Evolutionary conservation across 1,140 invertebrate genomes (phyloP), one percentile per base, ranked within the genome.

Genomic region (Trichogramma pretiosum): DNA sequence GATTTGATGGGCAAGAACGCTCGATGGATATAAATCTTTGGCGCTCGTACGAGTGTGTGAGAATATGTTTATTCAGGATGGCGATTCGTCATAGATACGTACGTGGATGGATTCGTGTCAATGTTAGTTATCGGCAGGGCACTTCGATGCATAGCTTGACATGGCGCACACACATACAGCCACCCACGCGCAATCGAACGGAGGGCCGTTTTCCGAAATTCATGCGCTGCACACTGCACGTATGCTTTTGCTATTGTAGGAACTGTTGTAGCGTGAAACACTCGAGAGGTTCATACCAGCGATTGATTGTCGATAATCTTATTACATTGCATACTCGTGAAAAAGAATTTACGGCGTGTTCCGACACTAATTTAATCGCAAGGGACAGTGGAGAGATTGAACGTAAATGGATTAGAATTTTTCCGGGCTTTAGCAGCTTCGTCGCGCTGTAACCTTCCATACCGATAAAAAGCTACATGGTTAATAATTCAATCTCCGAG

Each of bases 281-380:
- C 28, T 30, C 38, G 17, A 3, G 14, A 3, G 32, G 44, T 51
- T 46, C 49, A 56, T 56, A 54, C 40, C 50, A 33, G n/a, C 55
- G 56, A 62, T 61, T 64, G 62, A 64, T 64, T 64, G 58, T 53
- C 60, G 52, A 61, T 62, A 64, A 64, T 64, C 56, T 61, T 52
- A 61, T 58, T 56, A 55, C 50, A 23, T 55, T 49, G 55, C 50
- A 56, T 46, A 28, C 24, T 43, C 28, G n/a, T 21, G 40, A 19
- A 30, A 11, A 5, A 34, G 11, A 28, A 28, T 45, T 43, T 45
- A 51, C 52, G 61, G 57, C 54, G n/a, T n/a, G n/a, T n/a, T 64
- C 62, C 56, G 56, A 59, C 61, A 56, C 59, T 64, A 62, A 62
- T 61, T 58, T 50, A 57, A 64, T 64, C 51, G 55, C 22, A 13